A percentile compares a stretch with the other conserved stretches of the same genome.
Evolutionary conservation across 2,113 vertebrate genomes (phyloP).

Genomic region (Syrrhaptes paradoxus): DNA sequence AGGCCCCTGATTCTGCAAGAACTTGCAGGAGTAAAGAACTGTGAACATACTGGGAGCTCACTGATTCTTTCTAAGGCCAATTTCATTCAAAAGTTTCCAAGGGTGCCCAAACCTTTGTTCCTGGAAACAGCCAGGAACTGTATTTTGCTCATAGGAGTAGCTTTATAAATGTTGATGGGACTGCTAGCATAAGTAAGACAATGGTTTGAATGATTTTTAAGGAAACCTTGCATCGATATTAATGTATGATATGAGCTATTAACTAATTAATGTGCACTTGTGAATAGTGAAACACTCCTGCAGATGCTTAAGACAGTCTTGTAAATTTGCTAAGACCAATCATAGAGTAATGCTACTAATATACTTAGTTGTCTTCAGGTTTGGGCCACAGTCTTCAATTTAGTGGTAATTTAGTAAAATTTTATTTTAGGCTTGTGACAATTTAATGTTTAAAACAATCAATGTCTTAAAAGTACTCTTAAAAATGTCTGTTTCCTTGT

Average conservation of each 20-base stretch:
- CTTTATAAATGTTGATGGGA: not conserved
- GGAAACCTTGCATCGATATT: not conserved
- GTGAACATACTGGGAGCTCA: not conserved
- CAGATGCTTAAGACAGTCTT: not conserved
- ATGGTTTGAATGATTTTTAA: not conserved
- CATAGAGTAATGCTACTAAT: not conserved
- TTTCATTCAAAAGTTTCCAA: not conserved
- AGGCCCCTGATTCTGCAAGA: not conserved
- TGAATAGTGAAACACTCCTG: conserved; percentile 9
- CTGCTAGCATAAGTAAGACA: not conserved
- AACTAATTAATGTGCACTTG: conserved; percentile 29
- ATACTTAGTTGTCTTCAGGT: not conserved
- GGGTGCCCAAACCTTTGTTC: not conserved
- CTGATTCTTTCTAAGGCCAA: not conserved
- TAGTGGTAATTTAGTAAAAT: conserved; percentile 67
- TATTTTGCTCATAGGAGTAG: not conserved
- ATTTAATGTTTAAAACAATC: conserved; percentile 70
- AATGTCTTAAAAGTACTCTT: conserved; percentile 63
- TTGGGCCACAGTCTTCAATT: conserved; percentile 47
- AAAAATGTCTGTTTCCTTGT: conserved; percentile 51
- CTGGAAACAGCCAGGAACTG: not conserved
- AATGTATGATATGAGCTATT: conserved; percentile 6
- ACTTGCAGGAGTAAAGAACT: not conserved
- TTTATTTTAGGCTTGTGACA: conserved; percentile 69
- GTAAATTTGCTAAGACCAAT: not conserved